phyloP scores from a whole-genome alignment of 2,113 vertebrate species.

The Pituophis catenifer region DNA sequence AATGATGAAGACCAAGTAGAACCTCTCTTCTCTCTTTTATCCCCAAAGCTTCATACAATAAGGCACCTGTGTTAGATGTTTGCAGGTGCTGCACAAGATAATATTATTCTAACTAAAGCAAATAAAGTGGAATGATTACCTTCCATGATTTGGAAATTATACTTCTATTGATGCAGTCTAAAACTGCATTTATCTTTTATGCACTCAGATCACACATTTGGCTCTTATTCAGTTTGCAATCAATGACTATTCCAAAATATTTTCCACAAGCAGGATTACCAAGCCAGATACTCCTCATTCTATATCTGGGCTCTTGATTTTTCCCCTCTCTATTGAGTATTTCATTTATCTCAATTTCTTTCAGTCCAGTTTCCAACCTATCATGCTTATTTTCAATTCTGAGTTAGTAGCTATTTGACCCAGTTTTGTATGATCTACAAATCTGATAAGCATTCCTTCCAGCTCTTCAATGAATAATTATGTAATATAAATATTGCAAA shows the following conservation, averaged over 20 bases:
- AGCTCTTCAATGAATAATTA: background rate
- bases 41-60: background rate
- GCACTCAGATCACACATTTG: background rate
- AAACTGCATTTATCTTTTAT: background rate
- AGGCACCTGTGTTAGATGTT: background rate
- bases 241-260: background rate
- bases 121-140: background rate
- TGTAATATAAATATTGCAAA: background rate
- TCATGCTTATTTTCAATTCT: background rate
- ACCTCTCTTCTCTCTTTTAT: background rate
- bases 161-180: background rate
- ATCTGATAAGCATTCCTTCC: background rate
- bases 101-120: background rate
- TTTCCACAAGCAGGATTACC: background rate
- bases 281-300: background rate
- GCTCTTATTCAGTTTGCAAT: background rate
- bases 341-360: background rate
- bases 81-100: background rate
- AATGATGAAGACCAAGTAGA: background rate
- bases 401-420: background rate
- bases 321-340: background rate
- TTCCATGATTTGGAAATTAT: background rate
- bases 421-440: background rate
- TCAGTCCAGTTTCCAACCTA: background rate
- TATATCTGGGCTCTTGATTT: background rate